Evolutionary conservation across 2,888 invertebrate species (phyloP).

Genomic region (Iselma pallidipennis): DNA sequence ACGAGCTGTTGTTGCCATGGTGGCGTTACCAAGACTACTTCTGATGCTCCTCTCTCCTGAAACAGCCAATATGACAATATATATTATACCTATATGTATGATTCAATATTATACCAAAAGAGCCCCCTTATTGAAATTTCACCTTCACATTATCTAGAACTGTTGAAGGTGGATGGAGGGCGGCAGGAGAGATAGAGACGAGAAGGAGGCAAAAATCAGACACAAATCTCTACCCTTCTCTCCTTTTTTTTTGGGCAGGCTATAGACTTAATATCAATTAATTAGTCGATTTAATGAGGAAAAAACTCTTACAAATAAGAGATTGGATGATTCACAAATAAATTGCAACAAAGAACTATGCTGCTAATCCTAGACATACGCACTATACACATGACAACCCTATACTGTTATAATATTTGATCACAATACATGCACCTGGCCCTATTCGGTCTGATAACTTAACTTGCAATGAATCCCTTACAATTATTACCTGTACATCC

Average conservation of each 20-base stretch:
- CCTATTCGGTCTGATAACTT: slow-evolving; percentile 15
- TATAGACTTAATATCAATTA: slow-evolving; percentile 1
- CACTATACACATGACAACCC: neutral
- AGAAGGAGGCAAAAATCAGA: neutral
- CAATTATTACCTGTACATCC: slow-evolving; percentile 43
- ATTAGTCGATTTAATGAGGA: neutral
- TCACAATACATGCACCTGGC: slow-evolving; percentile 40
- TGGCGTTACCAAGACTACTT: slow-evolving; percentile 55
- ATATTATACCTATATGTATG: neutral
- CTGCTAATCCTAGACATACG: neutral
- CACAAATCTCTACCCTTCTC: neutral
- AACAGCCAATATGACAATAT: slow-evolving; percentile 42
- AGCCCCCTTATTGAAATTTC: neutral
- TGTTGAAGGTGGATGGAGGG: neutral
- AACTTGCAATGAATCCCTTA: slow-evolving; percentile 23
- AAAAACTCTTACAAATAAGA: neutral
- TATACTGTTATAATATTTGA: neutral
- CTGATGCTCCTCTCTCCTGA: slow-evolving; percentile 48
- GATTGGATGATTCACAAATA: neutral
- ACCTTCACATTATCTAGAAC: neutral
- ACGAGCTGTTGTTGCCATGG: slow-evolving; percentile 62
- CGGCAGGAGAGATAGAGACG: too few relatives aligned
- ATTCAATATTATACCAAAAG: neutral
- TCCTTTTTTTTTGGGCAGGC: neutral
- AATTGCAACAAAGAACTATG: neutral